phyloP scores from a whole-genome alignment of 53 echinoderm and acorn worm species.

The Crossaster papposus region DNA sequence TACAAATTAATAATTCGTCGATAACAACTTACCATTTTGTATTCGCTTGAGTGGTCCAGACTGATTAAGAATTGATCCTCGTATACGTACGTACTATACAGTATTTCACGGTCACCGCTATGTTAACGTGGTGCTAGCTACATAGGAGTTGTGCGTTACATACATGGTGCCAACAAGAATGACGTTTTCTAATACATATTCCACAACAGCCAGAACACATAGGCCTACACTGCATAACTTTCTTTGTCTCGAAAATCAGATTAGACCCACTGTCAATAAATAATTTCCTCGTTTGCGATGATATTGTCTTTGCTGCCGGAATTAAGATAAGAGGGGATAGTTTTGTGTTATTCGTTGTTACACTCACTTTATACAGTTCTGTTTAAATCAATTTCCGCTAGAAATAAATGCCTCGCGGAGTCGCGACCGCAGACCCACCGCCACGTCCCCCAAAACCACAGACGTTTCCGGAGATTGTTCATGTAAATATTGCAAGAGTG shows the following conservation, averaged over 20 bases:
- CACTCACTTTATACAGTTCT: too few relatives aligned
- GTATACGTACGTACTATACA: too few relatives aligned
- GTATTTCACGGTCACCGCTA: too few relatives aligned
- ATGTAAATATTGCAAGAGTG: background rate
- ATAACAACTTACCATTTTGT: too few relatives aligned
- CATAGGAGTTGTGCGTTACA: too few relatives aligned
- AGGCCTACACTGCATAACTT: background rate
- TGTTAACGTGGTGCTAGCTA: too few relatives aligned
- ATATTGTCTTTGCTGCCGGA: background rate
- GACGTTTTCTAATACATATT: background rate
- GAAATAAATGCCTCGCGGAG: background rate
- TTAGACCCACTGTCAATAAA: constrained; percentile 14
- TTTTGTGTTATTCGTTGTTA: background rate
- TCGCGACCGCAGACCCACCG: background rate
- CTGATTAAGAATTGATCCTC: too few relatives aligned
- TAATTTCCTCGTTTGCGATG: constrained; percentile 5
- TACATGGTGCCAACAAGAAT: too few relatives aligned
- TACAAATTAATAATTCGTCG: too few relatives aligned
- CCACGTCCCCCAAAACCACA: background rate
- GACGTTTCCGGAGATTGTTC: background rate
- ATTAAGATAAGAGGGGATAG: constrained; percentile 8
- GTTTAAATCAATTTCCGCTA: background rate
- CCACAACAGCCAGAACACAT: background rate
- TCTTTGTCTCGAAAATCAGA: constrained; percentile 8
- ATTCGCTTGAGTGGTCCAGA: too few relatives aligned